Percentiles rank a stretch among this genome's conserved stretches.
Evolutionary conservation across 2,797 vertebrate species (phyloP).

Genomic region (Lerista edwardsae): DNA sequence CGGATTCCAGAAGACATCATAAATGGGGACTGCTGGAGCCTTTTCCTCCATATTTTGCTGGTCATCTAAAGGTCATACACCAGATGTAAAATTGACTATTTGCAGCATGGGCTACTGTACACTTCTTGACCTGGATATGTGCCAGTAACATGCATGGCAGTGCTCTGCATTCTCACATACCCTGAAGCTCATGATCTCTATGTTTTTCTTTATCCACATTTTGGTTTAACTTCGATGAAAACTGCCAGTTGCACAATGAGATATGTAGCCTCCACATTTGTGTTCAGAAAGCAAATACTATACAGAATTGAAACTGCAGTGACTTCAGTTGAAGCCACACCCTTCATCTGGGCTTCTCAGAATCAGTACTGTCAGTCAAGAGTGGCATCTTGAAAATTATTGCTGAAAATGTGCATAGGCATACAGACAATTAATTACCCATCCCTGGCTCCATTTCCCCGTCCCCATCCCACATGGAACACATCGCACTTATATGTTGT

Average conservation of each 20-base stretch:
- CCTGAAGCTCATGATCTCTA: not conserved
- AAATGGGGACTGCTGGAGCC: slow-evolving; percentile 25
- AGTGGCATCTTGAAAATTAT: not conserved
- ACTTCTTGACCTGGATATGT: not conserved
- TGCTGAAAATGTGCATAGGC: not conserved
- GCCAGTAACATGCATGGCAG: not conserved
- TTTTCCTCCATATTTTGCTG: slow-evolving; percentile 34
- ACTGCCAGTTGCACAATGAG: not conserved
- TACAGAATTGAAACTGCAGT: not conserved
- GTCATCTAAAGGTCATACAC: slow-evolving; percentile 29
- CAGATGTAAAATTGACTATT: slow-evolving; percentile 21
- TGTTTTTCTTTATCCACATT: not conserved
- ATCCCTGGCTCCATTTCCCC: not conserved
- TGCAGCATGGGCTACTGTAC: not conserved
- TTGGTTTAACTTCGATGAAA: not conserved
- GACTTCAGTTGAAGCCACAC: not conserved
- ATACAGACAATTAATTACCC: not conserved
- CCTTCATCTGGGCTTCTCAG: not conserved
- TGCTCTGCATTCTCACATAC: not conserved
- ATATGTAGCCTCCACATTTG: not conserved
- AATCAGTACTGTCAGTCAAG: not conserved
- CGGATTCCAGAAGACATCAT: slow-evolving; percentile 41
- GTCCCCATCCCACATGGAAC: not conserved
- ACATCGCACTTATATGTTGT: too few species aligned
- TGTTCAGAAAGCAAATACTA: not conserved